Evolutionary conservation across 2,888 invertebrate genomes (phyloP).

Genomic region (Himalopsyche tibetana): DNA sequence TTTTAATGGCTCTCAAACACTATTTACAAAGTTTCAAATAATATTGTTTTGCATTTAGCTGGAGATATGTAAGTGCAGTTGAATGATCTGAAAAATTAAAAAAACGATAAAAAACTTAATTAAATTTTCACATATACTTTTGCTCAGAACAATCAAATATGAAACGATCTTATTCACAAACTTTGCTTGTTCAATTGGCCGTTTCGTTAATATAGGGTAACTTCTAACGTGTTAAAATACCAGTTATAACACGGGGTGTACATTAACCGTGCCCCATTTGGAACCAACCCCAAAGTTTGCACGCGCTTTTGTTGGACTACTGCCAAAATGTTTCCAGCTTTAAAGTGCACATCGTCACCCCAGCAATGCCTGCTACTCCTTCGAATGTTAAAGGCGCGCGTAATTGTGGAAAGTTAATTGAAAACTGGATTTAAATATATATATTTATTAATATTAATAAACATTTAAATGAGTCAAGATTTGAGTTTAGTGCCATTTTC

Average conservation of each 20-base stretch:
- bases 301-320: conserved; percentile 15
- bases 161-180: not conserved
- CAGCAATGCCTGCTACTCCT: not conserved
- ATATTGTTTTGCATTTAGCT: no score
- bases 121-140: not conserved
- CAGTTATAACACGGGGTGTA: conserved; percentile 20
- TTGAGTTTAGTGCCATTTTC: no score
- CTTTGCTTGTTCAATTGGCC: conserved; percentile 15
- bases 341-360: conserved; percentile 34
- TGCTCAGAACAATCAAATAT: not conserved
- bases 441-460: no score
- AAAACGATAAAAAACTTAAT: no score
- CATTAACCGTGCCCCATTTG: conserved; percentile 21
- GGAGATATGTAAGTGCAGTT: no score
- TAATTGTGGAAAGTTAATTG: not conserved
- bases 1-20: no score
- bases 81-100: no score
- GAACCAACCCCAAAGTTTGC: conserved; percentile 30
- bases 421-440: not conserved
- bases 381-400: not conserved
- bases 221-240: not conserved
- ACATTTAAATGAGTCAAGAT: no score
- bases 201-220: not conserved
- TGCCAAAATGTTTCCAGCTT: conserved; percentile 15
- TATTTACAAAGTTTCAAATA: no score